Evolutionary conservation across 2,888 invertebrate genomes (phyloP).

Genomic region (Bruchidius siliquastri): DNA sequence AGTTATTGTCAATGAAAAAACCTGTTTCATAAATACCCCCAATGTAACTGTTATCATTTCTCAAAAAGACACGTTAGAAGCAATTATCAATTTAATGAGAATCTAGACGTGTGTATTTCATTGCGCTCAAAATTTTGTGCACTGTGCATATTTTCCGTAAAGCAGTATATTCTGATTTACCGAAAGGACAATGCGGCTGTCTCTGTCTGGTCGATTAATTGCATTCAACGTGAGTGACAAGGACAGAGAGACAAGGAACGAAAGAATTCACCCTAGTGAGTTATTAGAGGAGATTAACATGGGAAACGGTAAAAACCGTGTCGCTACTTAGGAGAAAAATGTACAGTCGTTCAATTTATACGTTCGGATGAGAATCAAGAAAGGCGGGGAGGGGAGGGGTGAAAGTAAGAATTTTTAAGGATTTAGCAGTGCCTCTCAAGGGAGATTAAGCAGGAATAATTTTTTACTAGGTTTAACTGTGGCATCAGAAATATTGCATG

Average conservation of each 20-base stretch:
- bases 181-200: background rate
- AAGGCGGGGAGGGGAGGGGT: slow-evolving; percentile 28
- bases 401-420: slow-evolving; percentile 3
- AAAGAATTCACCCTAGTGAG: slow-evolving; percentile 21
- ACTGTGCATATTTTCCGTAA: background rate
- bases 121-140: background rate
- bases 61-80: no score
- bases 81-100: no score
- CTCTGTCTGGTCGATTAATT: background rate
- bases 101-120: no score
- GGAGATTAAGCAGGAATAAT: background rate
- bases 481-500: background rate
- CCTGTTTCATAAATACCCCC: no score
- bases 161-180: background rate
- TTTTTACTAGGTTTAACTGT: background rate
- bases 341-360: slow-evolving; percentile 48
- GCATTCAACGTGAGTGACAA: background rate
- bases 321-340: slow-evolving; percentile 44
- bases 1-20: no score
- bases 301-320: slow-evolving; percentile 39
- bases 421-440: background rate
- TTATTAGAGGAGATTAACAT: slow-evolving; percentile 43
- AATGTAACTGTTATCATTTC: no score
- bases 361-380: slow-evolving; percentile 31
- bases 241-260: background rate